These are phyloP conservation scores for Acanthurus tractus DNA, from an alignment of 2,797 vertebrate species.

Conservation along the genomic window DNA sequence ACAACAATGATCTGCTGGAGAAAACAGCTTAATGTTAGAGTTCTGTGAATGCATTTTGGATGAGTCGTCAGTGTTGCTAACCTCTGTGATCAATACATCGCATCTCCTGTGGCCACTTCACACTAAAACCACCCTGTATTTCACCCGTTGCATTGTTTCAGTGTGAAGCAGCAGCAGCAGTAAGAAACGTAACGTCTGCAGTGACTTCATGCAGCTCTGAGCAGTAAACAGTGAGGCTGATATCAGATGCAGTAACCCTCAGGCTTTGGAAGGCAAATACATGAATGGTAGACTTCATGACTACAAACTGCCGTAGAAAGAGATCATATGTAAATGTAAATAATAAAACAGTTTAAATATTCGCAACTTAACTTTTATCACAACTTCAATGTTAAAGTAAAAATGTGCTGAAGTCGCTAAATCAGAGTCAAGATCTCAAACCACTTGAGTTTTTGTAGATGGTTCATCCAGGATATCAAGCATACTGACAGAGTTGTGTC, in stretches of 20 bases:
- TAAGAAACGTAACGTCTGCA: neutral
- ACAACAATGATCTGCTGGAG: neutral
- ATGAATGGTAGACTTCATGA: neutral
- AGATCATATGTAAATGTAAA: neutral
- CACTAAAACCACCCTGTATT: neutral
- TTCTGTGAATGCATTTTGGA: neutral
- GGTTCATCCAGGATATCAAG: too few species aligned
- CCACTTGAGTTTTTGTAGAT: too few species aligned
- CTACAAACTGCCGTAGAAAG: neutral
- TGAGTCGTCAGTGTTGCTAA: neutral
- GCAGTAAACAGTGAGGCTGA: neutral
- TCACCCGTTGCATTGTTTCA: neutral
- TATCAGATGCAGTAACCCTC: neutral
- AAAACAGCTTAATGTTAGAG: neutral
- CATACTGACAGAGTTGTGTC: too few species aligned
- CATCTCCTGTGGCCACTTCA: neutral
- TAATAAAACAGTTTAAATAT: too few species aligned
- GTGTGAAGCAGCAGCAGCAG: neutral
- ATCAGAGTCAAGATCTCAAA: too few species aligned
- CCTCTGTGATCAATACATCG: neutral
- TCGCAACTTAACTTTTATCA: too few species aligned
- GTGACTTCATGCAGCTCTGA: neutral
- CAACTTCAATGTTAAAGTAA: too few species aligned
- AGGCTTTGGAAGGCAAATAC: neutral
- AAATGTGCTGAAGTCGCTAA: too few species aligned